Evolutionary conservation across 2,113 vertebrate genomes (phyloP).

Genomic region (Coptodon rendalli): DNA sequence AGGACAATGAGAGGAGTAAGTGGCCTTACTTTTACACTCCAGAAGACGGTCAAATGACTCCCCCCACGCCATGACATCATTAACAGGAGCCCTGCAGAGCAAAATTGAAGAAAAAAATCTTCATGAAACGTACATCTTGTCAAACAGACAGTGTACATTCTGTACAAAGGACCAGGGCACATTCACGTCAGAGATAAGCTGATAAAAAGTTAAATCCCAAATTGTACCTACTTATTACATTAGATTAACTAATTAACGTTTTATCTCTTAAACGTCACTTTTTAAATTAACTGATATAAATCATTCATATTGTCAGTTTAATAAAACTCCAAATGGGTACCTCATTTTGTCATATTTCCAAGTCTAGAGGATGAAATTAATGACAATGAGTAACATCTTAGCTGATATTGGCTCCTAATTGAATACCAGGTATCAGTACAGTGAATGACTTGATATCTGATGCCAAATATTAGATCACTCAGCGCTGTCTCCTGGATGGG

Average conservation of each 20-base stretch:
- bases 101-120: not conserved
- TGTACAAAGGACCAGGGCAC: not conserved
- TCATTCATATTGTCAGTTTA: not conserved
- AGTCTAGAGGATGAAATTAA: not conserved
- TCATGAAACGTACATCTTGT: not conserved
- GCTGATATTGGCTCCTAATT: not conserved
- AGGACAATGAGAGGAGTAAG: not conserved
- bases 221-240: not conserved
- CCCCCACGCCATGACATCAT: conserved; percentile 22
- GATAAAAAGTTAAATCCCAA: not conserved
- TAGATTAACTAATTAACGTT: not conserved
- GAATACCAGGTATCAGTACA: not conserved
- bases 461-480: not conserved
- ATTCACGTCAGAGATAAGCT: not conserved
- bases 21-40: conserved; percentile 46
- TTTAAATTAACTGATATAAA: not conserved
- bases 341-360: not conserved
- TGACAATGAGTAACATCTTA: not conserved
- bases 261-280: not conserved
- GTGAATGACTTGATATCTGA: not conserved
- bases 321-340: not conserved
- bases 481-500: not conserved
- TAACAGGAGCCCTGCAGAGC: conserved; percentile 35
- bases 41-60: conserved; percentile 44
- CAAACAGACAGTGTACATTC: not conserved